Percentiles rank a stretch among this genome's conserved stretches.
Conservation (phyloP, 2,113 vertebrate genomes). For the Hylia prasina region DNA sequence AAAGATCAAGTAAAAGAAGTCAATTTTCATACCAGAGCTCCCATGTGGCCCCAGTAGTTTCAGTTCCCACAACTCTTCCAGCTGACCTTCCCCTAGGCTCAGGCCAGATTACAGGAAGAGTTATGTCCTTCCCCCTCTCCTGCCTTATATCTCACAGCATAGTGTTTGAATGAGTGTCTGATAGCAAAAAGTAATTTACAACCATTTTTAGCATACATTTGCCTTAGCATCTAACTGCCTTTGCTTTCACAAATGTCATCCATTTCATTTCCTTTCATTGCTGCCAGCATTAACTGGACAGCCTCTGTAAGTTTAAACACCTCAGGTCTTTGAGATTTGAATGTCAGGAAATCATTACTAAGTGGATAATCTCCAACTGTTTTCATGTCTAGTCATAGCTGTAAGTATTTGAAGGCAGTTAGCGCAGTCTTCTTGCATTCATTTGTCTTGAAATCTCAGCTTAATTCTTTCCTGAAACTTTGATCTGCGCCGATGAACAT, state of each 20-base stretch:
- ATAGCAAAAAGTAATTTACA: background rate
- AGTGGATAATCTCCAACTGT: background rate
- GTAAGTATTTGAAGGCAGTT: background rate
- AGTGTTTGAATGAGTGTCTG: background rate
- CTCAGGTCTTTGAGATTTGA: background rate
- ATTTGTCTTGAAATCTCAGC: background rate
- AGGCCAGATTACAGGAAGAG: background rate
- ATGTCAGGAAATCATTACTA: background rate
- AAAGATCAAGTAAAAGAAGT: slow-evolving; percentile 18
- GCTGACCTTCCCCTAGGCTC: background rate
- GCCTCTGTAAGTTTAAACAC: background rate
- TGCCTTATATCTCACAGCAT: background rate
- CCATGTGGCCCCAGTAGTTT: slow-evolving; percentile 30
- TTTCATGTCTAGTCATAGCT: background rate
- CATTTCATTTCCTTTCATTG: background rate
- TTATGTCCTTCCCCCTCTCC: background rate
- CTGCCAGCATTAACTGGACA: background rate
- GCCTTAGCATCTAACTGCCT: background rate
- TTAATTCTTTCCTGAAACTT: background rate
- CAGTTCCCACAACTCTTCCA: slow-evolving; percentile 51
- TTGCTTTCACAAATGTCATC: background rate
- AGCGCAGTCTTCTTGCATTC: background rate
- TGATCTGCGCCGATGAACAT: background rate
- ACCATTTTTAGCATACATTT: background rate
- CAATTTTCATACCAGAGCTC: slow-evolving; percentile 38